These are phyloP conservation scores for Sakesphorus luctuosus DNA, from an alignment of 2,113 vertebrate species.

Conservation along the genomic window DNA sequence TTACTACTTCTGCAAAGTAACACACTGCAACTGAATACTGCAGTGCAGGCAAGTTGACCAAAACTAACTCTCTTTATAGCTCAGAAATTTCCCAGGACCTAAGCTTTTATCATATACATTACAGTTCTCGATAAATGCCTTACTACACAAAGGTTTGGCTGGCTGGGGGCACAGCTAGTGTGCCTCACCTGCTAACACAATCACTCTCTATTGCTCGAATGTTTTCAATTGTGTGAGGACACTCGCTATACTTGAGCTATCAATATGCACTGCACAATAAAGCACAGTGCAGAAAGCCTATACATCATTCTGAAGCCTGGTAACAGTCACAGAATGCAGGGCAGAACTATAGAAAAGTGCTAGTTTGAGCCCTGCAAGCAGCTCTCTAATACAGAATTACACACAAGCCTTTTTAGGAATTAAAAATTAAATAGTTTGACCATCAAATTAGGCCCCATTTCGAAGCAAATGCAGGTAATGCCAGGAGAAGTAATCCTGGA, in stretches of 20 bases:
- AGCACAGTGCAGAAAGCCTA: conserved; percentile 50
- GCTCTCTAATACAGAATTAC: neutral
- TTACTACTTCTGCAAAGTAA: neutral
- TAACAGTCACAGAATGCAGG: conserved; percentile 1
- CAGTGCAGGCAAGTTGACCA: neutral
- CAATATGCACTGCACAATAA: conserved; percentile 49
- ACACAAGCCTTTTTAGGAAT: neutral
- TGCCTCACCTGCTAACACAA: conserved; percentile 57
- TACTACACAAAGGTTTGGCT: neutral
- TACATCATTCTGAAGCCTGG: conserved; percentile 32
- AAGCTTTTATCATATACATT: conserved; percentile 14
- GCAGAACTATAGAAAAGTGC: conserved; percentile 4
- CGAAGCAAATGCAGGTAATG: neutral
- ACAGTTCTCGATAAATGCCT: neutral
- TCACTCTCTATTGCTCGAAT: conserved; percentile 43
- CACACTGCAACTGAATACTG: neutral
- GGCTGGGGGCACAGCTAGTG: neutral
- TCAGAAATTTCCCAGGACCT: neutral
- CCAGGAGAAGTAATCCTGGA: neutral
- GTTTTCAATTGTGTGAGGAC: conserved; percentile 66
- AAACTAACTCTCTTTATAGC: neutral
- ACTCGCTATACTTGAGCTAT: conserved; percentile 27
- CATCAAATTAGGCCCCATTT: neutral
- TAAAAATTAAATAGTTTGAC: neutral
- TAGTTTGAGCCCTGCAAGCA: neutral